Conservation (phyloP, 2,888 invertebrate genomes). For the Heliconius hortense region DNA sequence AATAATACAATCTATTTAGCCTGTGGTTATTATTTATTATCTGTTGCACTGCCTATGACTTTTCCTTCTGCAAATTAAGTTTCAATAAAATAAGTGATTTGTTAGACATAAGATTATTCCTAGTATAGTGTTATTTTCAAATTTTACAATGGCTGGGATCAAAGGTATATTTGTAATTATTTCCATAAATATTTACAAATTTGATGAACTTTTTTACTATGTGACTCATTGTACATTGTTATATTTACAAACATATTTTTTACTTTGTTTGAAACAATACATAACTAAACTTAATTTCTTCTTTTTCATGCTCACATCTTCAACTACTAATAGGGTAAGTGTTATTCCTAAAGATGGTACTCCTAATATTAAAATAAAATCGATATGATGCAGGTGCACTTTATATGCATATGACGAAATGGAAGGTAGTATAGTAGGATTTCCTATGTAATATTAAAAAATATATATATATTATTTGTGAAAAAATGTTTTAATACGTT, state of each 20-base stretch:
- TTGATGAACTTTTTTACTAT: slow-evolving; percentile 27
- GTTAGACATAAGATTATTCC: slow-evolving; percentile 39
- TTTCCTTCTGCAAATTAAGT: slow-evolving; percentile 35
- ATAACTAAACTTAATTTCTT: slow-evolving; percentile 46
- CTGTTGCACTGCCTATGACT: slow-evolving; percentile 31
- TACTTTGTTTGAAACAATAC: slow-evolving; percentile 36
- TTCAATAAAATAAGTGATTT: slow-evolving; percentile 32
- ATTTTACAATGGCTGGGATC: slow-evolving; percentile 72
- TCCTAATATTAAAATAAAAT: slow-evolving; percentile 10
- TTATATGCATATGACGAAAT: slow-evolving; percentile 9
- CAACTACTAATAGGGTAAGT: slow-evolving; percentile 61
- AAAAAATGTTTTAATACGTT: background rate
- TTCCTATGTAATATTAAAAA: background rate
- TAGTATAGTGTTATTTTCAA: slow-evolving; percentile 27
- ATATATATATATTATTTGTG: background rate
- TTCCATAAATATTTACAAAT: slow-evolving; percentile 31
- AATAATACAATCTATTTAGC: background rate
- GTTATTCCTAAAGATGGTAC: background rate
- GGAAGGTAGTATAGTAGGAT: slow-evolving; percentile 2
- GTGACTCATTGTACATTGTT: slow-evolving; percentile 60
- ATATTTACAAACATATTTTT: slow-evolving; percentile 67
- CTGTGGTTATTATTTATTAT: slow-evolving; percentile 7
- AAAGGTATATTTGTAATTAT: slow-evolving; percentile 62
- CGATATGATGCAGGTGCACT: slow-evolving; percentile 17
- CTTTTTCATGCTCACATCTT: slow-evolving; percentile 59